These are phyloP conservation scores for Pelosia muscerda DNA, from an alignment of 2,888 invertebrate genomes.

Conservation along the genomic window DNA sequence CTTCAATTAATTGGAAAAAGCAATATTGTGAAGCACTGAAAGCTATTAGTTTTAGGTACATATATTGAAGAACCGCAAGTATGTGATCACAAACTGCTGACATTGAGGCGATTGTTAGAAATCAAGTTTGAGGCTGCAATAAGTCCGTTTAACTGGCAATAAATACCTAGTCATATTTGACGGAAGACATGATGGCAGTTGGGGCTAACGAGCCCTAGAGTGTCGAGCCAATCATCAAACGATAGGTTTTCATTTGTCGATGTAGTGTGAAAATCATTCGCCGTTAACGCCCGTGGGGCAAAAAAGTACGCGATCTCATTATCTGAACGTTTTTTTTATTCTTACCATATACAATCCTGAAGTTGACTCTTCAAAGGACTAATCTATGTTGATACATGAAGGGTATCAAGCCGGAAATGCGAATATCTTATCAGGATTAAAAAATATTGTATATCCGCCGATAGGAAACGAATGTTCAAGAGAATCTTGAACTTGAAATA, in stretches of 20 bases:
- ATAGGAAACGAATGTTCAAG: background rate
- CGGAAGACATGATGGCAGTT: no score
- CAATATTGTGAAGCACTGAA: constrained; percentile 7
- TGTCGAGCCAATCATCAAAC: no score
- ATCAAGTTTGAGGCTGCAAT: background rate
- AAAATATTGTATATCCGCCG: background rate
- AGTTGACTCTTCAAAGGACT: no score
- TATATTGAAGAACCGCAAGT: background rate
- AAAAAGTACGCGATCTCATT: no score
- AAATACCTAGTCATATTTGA: no score
- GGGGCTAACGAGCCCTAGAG: no score
- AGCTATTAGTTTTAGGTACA: background rate
- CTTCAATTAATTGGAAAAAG: constrained; percentile 13
- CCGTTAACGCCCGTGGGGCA: no score
- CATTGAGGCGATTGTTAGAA: background rate
- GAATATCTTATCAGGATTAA: background rate
- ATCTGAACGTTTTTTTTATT: no score
- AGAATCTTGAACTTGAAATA: background rate
- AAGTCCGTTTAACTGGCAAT: background rate
- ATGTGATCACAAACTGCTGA: accelerated
- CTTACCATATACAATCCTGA: no score
- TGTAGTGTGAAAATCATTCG: no score
- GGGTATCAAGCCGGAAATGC: background rate
- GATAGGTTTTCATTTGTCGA: no score
- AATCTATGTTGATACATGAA: no score